phyloP scores from a whole-genome alignment of 1,140 invertebrate genomes.

The Pogonomyrmex californicus region DNA sequence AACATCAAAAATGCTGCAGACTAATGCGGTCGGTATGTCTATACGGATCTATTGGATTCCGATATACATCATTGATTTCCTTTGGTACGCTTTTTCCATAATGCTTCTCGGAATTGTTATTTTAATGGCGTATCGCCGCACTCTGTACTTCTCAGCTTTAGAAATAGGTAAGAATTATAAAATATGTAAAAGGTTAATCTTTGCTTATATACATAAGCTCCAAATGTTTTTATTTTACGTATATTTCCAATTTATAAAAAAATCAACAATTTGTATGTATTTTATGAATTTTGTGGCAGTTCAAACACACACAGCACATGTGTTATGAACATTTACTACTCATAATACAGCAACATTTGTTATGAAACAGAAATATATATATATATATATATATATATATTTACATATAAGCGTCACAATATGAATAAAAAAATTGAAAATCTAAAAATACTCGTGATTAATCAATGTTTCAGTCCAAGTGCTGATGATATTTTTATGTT shows the following conservation, averaged over 20 bases:
- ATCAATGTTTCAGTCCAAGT: slow-evolving; percentile 58
- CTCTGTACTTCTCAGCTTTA: neutral
- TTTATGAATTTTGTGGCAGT: too few relatives aligned
- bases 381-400: neutral
- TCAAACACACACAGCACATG: too few relatives aligned
- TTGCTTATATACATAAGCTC: neutral
- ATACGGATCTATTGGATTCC: slow-evolving; percentile 71
- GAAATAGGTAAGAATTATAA: slow-evolving; percentile 32
- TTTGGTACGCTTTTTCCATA: slow-evolving; percentile 54
- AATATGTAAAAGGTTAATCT: neutral
- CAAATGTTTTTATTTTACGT: neutral
- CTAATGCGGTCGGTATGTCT: slow-evolving; percentile 65
- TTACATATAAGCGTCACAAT: neutral
- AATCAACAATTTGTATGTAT: too few relatives aligned
- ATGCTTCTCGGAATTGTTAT: slow-evolving; percentile 2
- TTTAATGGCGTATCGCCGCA: neutral
- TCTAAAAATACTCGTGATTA: neutral
- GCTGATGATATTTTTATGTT: slow-evolving; percentile 62
- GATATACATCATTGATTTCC: slow-evolving; percentile 69
- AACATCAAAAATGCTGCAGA: slow-evolving; percentile 69
- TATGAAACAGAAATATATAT: neutral
- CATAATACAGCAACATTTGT: too few relatives aligned
- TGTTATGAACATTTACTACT: too few relatives aligned
- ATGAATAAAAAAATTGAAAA: neutral
- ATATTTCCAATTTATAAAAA: slow-evolving; percentile 3